Evolutionary conservation across 2,797 vertebrate genomes (phyloP).

Genomic region (Carapus acus): DNA sequence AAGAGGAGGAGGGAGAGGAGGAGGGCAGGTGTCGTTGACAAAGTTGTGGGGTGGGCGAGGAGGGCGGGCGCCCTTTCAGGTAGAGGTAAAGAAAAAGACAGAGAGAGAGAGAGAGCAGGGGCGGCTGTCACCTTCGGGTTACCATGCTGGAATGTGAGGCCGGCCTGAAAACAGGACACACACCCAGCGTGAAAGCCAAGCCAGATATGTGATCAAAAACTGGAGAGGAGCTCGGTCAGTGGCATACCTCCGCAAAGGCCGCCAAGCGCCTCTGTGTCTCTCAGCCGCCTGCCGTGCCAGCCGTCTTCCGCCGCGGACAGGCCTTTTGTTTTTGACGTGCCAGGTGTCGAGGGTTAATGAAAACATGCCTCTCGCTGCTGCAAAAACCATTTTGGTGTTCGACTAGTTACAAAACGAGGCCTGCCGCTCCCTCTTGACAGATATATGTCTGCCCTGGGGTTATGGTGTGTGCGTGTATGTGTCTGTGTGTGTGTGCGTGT

Average conservation of each 20-base stretch:
- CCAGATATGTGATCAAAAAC: conserved; percentile 9
- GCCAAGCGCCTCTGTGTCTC: no score
- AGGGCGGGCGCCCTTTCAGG: background rate
- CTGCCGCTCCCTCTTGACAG: conserved; percentile 6
- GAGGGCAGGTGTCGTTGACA: conserved; percentile 36
- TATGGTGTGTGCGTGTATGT: conserved; percentile 15
- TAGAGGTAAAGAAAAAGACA: background rate
- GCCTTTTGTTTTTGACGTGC: no score
- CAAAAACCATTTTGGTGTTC: no score
- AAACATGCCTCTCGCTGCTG: no score
- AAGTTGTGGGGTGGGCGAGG: conserved; percentile 14
- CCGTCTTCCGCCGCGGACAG: no score
- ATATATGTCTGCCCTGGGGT: conserved; percentile 16
- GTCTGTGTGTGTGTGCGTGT: no score
- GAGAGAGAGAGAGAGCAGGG: conserved; percentile 3
- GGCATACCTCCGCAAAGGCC: no score
- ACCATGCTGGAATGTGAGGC: conserved; percentile 43
- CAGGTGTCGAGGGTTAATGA: no score
- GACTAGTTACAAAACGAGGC: conserved; percentile 4
- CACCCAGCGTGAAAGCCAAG: background rate
- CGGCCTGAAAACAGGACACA: conserved; percentile 29
- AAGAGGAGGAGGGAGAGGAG: conserved; percentile 1
- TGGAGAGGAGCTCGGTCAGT: conserved; percentile 2
- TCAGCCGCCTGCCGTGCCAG: no score
- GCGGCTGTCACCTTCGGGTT: conserved; percentile 10